Evolutionary conservation across 2,797 vertebrate genomes (phyloP).

Genomic region (Schizopygopsis malacanthus): DNA sequence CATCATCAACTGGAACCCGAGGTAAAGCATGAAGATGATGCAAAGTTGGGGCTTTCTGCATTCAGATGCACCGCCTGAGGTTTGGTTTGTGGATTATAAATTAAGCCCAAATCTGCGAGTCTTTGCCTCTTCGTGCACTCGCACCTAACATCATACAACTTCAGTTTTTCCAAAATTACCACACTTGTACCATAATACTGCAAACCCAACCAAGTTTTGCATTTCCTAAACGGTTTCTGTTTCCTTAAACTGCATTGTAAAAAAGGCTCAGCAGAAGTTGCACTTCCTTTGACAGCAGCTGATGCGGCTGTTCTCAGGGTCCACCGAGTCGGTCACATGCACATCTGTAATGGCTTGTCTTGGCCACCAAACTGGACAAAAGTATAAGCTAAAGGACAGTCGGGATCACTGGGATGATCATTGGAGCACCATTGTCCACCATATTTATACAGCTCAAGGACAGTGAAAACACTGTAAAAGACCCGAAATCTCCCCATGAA

Average conservation of each 20-base stretch:
- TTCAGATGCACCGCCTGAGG: background rate
- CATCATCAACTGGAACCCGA: constrained; percentile 55
- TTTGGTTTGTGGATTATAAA: background rate
- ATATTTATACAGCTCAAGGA: background rate
- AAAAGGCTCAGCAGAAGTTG: background rate
- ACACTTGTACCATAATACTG: background rate
- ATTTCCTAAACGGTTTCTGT: background rate
- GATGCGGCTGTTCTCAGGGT: background rate
- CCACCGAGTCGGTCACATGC: background rate
- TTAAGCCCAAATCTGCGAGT: background rate
- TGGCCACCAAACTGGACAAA: background rate
- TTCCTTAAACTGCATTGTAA: background rate
- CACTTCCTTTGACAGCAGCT: background rate
- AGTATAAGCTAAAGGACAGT: background rate
- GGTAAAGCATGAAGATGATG: background rate
- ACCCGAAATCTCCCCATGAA: too few relatives aligned
- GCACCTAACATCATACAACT: background rate
- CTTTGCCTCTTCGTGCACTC: background rate
- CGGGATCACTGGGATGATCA: background rate
- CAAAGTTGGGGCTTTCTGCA: background rate
- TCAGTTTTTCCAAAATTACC: background rate
- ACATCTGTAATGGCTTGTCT: background rate
- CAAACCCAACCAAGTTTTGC: background rate
- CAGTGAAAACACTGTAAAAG: too few relatives aligned
- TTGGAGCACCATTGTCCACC: background rate